These are phyloP conservation scores for Sphenodon punctatus DNA, from an alignment of 2,797 vertebrate genomes.

Conservation along the genomic window DNA sequence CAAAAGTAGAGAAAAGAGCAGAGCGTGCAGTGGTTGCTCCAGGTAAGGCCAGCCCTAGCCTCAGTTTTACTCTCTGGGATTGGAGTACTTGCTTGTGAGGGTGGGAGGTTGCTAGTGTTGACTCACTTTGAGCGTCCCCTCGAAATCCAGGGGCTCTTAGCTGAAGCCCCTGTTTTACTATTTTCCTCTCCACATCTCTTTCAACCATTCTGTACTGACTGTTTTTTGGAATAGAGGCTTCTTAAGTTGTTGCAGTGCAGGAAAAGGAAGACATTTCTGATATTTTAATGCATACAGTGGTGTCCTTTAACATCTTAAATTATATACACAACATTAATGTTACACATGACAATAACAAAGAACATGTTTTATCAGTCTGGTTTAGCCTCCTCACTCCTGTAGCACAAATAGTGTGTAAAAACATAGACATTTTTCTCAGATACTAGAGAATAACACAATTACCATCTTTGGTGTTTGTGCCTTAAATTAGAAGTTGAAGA, in stretches of 20 bases:
- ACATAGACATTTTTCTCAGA: constrained; percentile 34
- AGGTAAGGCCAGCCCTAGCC: too few species aligned
- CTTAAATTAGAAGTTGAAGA: constrained; percentile 67
- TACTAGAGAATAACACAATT: constrained; percentile 62
- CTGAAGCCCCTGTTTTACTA: too few species aligned
- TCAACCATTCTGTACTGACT: neutral
- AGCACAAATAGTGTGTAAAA: constrained; percentile 31
- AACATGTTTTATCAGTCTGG: constrained; percentile 22
- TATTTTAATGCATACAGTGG: neutral
- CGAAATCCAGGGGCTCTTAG: too few species aligned
- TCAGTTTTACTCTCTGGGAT: too few species aligned
- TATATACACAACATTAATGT: neutral
- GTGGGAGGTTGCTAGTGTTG: too few species aligned
- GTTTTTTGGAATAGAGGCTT: neutral
- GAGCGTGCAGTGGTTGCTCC: too few species aligned
- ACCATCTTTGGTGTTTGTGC: constrained; percentile 44
- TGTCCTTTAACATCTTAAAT: constrained; percentile 32
- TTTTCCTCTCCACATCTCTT: too few species aligned
- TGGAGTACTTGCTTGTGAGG: too few species aligned
- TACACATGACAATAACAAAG: constrained; percentile 27
- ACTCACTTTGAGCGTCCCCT: too few species aligned
- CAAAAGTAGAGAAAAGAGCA: too few species aligned
- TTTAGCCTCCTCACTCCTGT: constrained; percentile 40
- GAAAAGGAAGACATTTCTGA: neutral
- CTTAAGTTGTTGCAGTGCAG: neutral